These are phyloP conservation scores for Campoletis raptor DNA, from an alignment of 2,888 invertebrate species.

Conservation along the genomic window DNA sequence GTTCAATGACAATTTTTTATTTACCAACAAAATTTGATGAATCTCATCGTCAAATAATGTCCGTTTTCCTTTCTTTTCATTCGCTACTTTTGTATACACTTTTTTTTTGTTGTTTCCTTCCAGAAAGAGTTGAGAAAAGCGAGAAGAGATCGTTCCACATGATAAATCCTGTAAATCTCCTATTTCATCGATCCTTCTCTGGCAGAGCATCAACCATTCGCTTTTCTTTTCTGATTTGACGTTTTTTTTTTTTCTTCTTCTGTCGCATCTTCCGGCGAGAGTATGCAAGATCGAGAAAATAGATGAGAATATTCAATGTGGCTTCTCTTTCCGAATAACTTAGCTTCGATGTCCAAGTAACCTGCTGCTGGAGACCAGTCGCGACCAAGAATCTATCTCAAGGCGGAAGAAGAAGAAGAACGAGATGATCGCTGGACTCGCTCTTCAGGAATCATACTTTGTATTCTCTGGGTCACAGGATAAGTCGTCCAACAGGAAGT, in stretches of 20 bases:
- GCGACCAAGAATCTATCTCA: slow-evolving; percentile 25
- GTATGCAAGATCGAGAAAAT: slow-evolving; percentile 44
- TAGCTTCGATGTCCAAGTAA: slow-evolving; percentile 51
- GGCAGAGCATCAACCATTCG: slow-evolving; percentile 17
- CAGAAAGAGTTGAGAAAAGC: background rate
- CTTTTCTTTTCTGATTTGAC: slow-evolving; percentile 2
- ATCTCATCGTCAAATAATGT: background rate
- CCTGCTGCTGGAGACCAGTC: slow-evolving; percentile 21
- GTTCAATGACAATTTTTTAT: too few relatives aligned
- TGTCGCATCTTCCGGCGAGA: slow-evolving; percentile 32
- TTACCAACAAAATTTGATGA: background rate
- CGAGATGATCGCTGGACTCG: background rate
- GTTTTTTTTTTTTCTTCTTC: slow-evolving; percentile 1
- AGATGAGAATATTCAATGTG: slow-evolving; percentile 54
- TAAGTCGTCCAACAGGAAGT: slow-evolving; percentile 21
- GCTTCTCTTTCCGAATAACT: slow-evolving; percentile 4
- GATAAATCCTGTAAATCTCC: slow-evolving; percentile 12
- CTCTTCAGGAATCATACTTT: slow-evolving; percentile 20
- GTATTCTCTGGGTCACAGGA: slow-evolving; percentile 53
- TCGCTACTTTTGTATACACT: background rate
- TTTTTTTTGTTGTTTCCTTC: background rate
- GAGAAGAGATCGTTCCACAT: slow-evolving; percentile 6
- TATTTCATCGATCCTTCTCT: slow-evolving; percentile 20
- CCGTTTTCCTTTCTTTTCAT: background rate
- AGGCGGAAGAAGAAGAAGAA: slow-evolving; percentile 22